Evolutionary conservation across 1,140 invertebrate genomes (phyloP).

Genomic region (Calephelis virginiensis): DNA sequence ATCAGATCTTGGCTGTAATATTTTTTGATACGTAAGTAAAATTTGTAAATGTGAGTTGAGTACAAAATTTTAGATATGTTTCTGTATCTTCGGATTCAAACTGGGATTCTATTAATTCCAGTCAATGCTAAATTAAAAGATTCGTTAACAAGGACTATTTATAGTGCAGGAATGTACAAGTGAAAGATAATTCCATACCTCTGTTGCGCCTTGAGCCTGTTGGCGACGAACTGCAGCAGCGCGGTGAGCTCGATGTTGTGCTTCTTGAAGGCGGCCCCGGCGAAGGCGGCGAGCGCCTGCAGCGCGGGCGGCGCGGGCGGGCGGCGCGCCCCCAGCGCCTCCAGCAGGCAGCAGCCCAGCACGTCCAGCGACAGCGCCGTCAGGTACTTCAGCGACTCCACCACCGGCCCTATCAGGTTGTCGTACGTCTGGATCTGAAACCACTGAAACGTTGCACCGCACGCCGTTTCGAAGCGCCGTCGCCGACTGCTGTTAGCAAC

Average conservation of each 20-base stretch:
- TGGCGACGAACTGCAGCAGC: conserved; percentile 97
- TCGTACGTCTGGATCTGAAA: conserved; percentile 97
- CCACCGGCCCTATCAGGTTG: conserved; percentile 97
- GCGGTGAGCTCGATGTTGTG: conserved; percentile 98
- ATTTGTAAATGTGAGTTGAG: background rate
- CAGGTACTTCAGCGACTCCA: conserved; percentile 98
- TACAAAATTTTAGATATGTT: too few species aligned
- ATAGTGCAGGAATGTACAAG: too few species aligned
- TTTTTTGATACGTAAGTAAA: conserved; percentile 19
- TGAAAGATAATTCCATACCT: conserved; percentile 79
- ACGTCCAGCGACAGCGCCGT: conserved; percentile 98
- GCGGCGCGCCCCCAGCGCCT: conserved; percentile 90
- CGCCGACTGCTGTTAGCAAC: too few species aligned
- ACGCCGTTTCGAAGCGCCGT: background rate
- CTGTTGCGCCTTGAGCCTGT: conserved; percentile 97
- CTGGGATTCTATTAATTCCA: too few species aligned
- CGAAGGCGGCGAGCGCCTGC: conserved; percentile 95
- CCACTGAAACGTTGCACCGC: too few species aligned
- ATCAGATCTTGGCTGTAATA: conserved; percentile 91
- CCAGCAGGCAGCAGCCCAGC: conserved; percentile 96
- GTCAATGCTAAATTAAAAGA: too few species aligned
- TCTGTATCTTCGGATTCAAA: too few species aligned
- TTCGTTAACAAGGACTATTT: too few species aligned
- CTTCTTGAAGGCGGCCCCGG: conserved; percentile 97
- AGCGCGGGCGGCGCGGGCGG: conserved; percentile 95